Conservation (phyloP, 2,888 invertebrate genomes). For the Hesperia comma region DNA sequence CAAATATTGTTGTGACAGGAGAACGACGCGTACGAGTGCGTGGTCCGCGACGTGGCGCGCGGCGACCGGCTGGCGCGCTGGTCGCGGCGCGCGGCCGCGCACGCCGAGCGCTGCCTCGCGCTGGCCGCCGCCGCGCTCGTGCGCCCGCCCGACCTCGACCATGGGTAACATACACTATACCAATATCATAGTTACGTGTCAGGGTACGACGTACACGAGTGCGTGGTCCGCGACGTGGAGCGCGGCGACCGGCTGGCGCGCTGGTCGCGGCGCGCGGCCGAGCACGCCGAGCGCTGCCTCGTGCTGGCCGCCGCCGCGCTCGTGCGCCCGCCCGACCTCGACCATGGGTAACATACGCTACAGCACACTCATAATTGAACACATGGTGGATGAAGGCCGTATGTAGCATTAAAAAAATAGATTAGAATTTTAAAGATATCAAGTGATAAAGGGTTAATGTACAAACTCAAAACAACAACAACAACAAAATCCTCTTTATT, state of each 20-base stretch:
- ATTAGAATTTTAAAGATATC: too few relatives aligned
- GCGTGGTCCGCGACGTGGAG: conserved; percentile 75
- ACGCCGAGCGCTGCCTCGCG: conserved; percentile 76
- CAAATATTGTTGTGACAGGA: conserved; percentile 61
- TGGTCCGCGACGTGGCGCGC: conserved; percentile 75
- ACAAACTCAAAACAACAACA: too few relatives aligned
- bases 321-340: conserved; percentile 60
- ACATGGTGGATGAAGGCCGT: too few relatives aligned
- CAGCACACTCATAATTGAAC: not conserved
- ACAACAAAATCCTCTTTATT: too few relatives aligned
- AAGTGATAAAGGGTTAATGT: too few relatives aligned
- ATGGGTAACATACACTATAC: conserved; percentile 49
- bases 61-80: conserved; percentile 75
- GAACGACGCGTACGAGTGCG: conserved; percentile 73
- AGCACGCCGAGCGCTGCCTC: conserved; percentile 75
- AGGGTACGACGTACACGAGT: conserved; percentile 75
- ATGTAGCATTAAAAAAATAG: too few relatives aligned
- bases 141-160: conserved; percentile 62
- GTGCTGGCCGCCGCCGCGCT: conserved; percentile 77
- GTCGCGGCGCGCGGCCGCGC: conserved; percentile 71
- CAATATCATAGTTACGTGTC: not conserved
- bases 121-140: conserved; percentile 76
- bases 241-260: conserved; percentile 74
- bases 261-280: conserved; percentile 73
- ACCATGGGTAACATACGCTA: conserved; percentile 53